These are phyloP conservation scores for Girardinus metallicus DNA, from an alignment of 2,797 vertebrate species.

Conservation along the genomic window DNA sequence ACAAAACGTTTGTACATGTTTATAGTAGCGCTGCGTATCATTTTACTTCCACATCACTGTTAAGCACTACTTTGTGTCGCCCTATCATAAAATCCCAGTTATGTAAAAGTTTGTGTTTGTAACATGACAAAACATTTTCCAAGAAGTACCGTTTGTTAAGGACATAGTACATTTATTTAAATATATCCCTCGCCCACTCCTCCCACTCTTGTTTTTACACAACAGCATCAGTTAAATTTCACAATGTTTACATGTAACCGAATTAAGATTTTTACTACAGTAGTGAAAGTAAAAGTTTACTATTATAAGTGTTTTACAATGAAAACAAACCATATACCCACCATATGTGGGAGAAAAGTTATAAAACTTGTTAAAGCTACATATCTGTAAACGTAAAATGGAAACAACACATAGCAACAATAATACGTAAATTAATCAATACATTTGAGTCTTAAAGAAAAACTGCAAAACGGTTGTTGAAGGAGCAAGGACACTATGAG, in stretches of 20 bases:
- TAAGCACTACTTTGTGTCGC: not conserved
- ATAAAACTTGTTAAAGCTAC: not conserved
- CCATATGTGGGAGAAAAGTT: not conserved
- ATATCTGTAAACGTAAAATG: not conserved
- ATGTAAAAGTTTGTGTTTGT: not conserved
- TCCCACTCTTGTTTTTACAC: no score
- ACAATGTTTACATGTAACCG: constrained; percentile 30
- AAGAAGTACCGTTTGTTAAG: not conserved
- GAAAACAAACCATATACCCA: constrained; percentile 2
- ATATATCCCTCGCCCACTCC: no score
- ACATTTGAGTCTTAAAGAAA: not conserved
- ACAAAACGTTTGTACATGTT: not conserved
- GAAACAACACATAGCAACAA: not conserved
- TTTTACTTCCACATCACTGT: not conserved
- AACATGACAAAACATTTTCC: not conserved
- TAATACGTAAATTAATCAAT: not conserved
- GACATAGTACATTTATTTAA: not conserved
- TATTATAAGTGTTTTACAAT: not conserved
- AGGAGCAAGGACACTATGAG: no score
- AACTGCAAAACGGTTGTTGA: not conserved
- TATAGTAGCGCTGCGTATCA: not conserved
- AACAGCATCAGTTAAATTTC: not conserved
- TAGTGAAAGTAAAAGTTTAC: not conserved
- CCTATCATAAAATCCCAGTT: not conserved
- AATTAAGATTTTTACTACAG: constrained; percentile 8